Conservation (phyloP, 2,797 vertebrate genomes). For the Gallinago nigripennis region DNA sequence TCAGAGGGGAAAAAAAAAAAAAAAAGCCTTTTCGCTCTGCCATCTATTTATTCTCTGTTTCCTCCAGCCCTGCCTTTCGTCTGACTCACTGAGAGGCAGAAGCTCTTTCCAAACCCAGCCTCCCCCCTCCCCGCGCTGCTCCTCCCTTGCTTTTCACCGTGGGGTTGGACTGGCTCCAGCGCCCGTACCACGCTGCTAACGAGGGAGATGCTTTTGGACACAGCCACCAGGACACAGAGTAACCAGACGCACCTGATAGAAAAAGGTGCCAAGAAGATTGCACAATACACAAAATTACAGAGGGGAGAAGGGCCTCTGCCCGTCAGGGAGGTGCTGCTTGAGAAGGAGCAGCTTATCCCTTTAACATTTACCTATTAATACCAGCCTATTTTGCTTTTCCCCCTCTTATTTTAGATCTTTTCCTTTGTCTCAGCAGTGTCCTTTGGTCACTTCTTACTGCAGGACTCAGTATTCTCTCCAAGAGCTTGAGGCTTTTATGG, state of each 20-base stretch:
- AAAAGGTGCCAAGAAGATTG: background rate
- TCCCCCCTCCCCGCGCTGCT: background rate
- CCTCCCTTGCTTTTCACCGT: background rate
- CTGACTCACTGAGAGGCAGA: background rate
- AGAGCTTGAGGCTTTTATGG: background rate
- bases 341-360: background rate
- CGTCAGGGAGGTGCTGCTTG: background rate
- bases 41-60: background rate
- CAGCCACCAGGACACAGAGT: background rate
- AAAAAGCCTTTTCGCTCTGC: background rate
- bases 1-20: background rate
- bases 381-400: background rate
- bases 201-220: background rate
- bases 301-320: background rate
- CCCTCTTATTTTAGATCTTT: background rate
- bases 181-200: background rate
- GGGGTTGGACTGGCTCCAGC: background rate
- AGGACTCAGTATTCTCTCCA: background rate
- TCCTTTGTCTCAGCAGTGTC: background rate
- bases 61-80: background rate
- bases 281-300: background rate
- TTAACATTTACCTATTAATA: background rate
- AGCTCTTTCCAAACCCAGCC: background rate
- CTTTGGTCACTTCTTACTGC: background rate
- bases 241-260: background rate